Percentiles rank a stretch among this genome's conserved stretches.
phyloP scores from a whole-genome alignment of 2,113 vertebrate genomes.

The Oncorhynchus nerka region DNA sequence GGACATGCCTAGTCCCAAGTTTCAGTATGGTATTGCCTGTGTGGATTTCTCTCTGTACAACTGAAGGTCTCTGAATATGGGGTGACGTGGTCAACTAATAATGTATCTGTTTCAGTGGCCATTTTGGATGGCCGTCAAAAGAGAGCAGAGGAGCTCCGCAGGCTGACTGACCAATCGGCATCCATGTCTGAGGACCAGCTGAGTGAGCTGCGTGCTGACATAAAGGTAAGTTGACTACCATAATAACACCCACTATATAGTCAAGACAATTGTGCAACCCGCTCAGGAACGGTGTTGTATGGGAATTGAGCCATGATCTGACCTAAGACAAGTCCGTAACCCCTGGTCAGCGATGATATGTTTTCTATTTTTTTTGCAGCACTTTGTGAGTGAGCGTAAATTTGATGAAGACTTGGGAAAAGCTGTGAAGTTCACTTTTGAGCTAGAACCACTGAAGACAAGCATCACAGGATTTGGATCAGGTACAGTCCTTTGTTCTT shows the following conservation, averaged over 20 bases:
- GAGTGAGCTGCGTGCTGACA: slow-evolving; percentile 89
- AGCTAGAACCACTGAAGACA: slow-evolving; percentile 83
- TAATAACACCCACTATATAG: background rate
- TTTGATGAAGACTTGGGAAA: slow-evolving; percentile 92
- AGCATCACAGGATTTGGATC: slow-evolving; percentile 86
- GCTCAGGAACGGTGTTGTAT: background rate
- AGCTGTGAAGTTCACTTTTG: slow-evolving; percentile 87
- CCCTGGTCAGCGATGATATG: background rate
- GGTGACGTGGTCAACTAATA: background rate
- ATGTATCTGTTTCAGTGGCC: slow-evolving; percentile 74
- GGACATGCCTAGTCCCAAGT: background rate
- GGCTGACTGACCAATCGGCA: slow-evolving; percentile 84
- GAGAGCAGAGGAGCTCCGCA: slow-evolving; percentile 84
- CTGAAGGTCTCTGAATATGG: background rate
- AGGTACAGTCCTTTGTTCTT: slow-evolving; percentile 68
- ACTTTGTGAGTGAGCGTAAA: slow-evolving; percentile 95
- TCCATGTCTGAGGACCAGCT: slow-evolving; percentile 92
- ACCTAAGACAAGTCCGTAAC: background rate
- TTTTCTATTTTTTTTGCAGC: slow-evolving; percentile 65
- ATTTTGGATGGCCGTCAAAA: slow-evolving; percentile 87
- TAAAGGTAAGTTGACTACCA: slow-evolving; percentile 73
- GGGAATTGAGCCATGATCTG: background rate
- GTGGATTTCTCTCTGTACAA: background rate
- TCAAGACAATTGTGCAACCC: background rate
- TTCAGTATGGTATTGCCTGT: background rate